phyloP scores from a whole-genome alignment of 2,888 invertebrate species.

The Synanthedon andrenaeformis region DNA sequence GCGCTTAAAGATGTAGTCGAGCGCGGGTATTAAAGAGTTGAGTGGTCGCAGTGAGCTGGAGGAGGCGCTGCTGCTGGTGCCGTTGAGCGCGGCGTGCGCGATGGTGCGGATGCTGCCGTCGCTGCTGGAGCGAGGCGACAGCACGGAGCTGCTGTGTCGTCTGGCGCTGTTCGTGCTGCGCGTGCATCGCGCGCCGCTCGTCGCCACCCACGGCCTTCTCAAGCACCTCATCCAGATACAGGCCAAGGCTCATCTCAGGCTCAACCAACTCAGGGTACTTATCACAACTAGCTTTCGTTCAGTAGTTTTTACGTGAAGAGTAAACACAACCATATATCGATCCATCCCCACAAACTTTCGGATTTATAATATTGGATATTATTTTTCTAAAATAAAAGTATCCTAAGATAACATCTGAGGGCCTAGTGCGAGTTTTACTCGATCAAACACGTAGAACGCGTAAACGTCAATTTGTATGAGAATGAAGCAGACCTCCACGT shows the following conservation, averaged over 20 bases:
- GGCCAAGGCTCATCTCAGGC: conserved; percentile 66
- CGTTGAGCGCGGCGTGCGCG: conserved; percentile 84
- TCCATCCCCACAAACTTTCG: no score
- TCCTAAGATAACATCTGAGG: no score
- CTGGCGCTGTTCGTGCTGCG: conserved; percentile 81
- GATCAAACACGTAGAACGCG: no score
- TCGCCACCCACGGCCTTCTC: conserved; percentile 77
- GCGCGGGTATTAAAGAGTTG: no score
- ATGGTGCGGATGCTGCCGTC: conserved; percentile 78
- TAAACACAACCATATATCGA: no score
- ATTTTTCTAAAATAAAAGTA: no score
- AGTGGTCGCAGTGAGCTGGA: conserved; percentile 83
- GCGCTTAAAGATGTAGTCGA: no score
- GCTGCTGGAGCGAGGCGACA: conserved; percentile 76
- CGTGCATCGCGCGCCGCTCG: conserved; percentile 83
- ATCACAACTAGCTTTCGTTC: neutral
- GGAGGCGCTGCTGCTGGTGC: conserved; percentile 87
- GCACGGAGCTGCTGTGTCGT: conserved; percentile 82
- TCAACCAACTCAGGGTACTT: conserved; percentile 73
- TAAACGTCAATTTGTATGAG: no score
- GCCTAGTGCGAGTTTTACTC: no score
- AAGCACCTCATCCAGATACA: conserved; percentile 75
- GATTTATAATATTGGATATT: no score
- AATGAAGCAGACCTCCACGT: no score
- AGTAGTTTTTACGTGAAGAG: no score